A percentile compares a stretch with the other conserved stretches of the same genome.
Conservation (phyloP, 2,888 invertebrate genomes). For the Aromia moschata region DNA sequence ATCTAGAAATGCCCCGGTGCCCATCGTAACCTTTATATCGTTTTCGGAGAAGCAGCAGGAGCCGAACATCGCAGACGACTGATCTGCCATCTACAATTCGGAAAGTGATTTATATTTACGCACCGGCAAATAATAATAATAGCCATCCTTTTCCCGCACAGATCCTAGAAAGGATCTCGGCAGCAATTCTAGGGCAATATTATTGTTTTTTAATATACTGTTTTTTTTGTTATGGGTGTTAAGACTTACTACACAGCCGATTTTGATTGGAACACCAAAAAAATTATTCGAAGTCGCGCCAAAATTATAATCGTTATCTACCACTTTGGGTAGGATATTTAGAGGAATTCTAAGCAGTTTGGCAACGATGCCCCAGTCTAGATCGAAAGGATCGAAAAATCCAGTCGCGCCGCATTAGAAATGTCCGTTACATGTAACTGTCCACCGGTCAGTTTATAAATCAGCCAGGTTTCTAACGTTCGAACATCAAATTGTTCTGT, state of each 20-base stretch:
- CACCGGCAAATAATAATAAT: background rate
- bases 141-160: too few relatives aligned
- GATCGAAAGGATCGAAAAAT: constrained; percentile 90
- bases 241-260: constrained; percentile 78
- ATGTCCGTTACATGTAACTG: constrained; percentile 83
- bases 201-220: too few relatives aligned
- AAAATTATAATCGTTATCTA: constrained; percentile 80
- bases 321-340: constrained; percentile 80
- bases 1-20: constrained; percentile 91
- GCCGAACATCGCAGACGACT: constrained; percentile 90
- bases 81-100: constrained; percentile 81
- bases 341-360: constrained; percentile 78
- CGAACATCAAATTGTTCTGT: constrained; percentile 77
- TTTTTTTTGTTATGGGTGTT: too few relatives aligned
- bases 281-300: constrained; percentile 72
- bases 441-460: constrained; percentile 79
- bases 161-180: too few relatives aligned
- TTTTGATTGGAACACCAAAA: constrained; percentile 82
- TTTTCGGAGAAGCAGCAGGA: constrained; percentile 81
- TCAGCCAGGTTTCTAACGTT: constrained; percentile 92
- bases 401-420: constrained; percentile 94
- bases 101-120: background rate
- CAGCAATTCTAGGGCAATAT: too few relatives aligned
- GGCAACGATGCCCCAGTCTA: constrained; percentile 83
- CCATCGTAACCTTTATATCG: constrained; percentile 88